These are phyloP conservation scores for Lytechinus pictus DNA, from an alignment of 35 echinoderm and acorn worm species.

Conservation along the genomic window DNA sequence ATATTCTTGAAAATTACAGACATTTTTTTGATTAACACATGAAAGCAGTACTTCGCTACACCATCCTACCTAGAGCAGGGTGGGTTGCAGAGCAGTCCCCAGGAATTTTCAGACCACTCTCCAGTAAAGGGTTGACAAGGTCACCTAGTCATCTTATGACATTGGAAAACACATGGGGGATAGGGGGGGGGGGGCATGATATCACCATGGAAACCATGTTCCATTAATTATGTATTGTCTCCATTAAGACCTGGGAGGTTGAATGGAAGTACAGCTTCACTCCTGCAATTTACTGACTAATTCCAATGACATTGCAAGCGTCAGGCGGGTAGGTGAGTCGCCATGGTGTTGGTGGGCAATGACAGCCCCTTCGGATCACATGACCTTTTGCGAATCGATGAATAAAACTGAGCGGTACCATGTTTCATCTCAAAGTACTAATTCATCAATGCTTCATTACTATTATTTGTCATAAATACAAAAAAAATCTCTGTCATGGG, in stretches of 20 bases:
- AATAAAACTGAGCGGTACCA: neutral
- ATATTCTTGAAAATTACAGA: too few species aligned
- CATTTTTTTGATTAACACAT: too few species aligned
- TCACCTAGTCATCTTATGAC: neutral
- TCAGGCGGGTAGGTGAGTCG: neutral
- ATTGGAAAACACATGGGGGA: neutral
- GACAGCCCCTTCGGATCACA: neutral
- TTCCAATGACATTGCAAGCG: neutral
- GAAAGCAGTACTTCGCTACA: too few species aligned
- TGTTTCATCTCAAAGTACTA: neutral
- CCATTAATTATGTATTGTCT: conserved; percentile 5
- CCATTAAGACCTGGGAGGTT: neutral
- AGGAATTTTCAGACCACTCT: neutral
- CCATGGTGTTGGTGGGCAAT: neutral
- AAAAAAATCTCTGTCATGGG: neutral
- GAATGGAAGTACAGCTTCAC: neutral
- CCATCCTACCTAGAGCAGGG: neutral
- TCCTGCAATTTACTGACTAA: neutral
- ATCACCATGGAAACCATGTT: neutral
- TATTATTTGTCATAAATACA: neutral
- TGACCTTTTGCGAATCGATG: neutral
- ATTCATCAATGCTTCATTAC: neutral
- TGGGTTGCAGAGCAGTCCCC: neutral
- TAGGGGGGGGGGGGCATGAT: neutral
- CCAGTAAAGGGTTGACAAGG: neutral